These are phyloP conservation scores for Himalopsyche kuldschensis DNA, from an alignment of 2,888 invertebrate genomes.

Conservation along the genomic window DNA sequence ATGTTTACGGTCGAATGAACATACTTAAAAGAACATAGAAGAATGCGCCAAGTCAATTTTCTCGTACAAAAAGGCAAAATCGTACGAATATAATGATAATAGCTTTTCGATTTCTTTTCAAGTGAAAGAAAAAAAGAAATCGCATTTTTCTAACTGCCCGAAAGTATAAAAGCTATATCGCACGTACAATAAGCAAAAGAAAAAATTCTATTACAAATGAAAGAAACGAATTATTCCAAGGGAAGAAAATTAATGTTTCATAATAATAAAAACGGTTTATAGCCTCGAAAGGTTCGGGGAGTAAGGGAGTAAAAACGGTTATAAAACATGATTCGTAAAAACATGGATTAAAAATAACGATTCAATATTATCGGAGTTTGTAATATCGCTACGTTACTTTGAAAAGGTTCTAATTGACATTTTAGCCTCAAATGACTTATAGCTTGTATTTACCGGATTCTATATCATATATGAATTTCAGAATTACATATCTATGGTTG, in stretches of 20 bases:
- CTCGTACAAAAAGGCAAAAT: neutral
- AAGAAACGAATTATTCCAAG: constrained; percentile 11
- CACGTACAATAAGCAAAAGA: neutral
- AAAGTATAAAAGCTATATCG: neutral
- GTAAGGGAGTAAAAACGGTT: neutral
- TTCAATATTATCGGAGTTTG: too few species aligned
- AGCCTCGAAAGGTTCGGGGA: neutral
- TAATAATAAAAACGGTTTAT: constrained; percentile 7
- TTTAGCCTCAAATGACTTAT: too few species aligned
- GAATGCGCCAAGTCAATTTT: neutral
- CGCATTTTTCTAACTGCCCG: neutral
- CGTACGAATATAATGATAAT: neutral
- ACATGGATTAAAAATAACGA: neutral
- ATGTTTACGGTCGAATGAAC: neutral
- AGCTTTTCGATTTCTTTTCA: neutral
- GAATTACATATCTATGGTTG: too few species aligned
- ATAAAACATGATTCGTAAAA: neutral
- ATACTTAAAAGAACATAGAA: neutral
- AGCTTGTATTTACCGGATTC: too few species aligned
- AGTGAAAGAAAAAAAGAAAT: neutral
- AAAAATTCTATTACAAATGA: neutral
- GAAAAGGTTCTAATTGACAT: too few species aligned
- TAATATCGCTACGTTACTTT: too few species aligned
- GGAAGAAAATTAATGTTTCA: constrained; percentile 18
- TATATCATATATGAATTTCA: too few species aligned